phyloP scores from a whole-genome alignment of 2,797 vertebrate genomes.

The Diplodus sargus region DNA sequence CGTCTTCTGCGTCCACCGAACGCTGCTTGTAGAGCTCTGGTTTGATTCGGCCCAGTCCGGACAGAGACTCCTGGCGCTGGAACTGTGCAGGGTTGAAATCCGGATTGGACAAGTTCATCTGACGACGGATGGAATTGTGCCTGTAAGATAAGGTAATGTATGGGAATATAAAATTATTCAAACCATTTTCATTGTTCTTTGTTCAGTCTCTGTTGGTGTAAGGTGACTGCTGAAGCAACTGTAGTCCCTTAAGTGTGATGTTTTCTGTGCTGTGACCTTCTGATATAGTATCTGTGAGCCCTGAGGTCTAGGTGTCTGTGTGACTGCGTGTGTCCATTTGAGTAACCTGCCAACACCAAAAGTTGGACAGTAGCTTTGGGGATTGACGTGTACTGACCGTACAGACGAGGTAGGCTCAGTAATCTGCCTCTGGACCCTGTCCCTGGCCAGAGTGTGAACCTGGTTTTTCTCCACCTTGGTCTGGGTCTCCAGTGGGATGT shows the following conservation, averaged over 20 bases:
- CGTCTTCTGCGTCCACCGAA: constrained; percentile 92
- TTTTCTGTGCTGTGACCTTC: background rate
- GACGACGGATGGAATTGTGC: constrained; percentile 96
- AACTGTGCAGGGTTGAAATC: constrained; percentile 97
- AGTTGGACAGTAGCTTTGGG: constrained; percentile 1
- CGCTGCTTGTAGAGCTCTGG: constrained; percentile 98
- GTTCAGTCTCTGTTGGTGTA: background rate
- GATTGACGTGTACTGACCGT: constrained; percentile 84
- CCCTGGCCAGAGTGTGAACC: constrained; percentile 84
- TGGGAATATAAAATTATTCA: background rate
- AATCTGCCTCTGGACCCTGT: constrained; percentile 92
- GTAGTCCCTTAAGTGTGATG: background rate
- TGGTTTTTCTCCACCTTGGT: constrained; percentile 89
- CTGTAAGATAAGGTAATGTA: constrained; percentile 76
- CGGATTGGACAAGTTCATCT: constrained; percentile 96
- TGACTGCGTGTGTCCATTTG: background rate
- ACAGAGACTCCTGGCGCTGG: constrained; percentile 95
- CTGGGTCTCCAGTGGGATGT: constrained; percentile 92
- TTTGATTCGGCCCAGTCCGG: constrained; percentile 93
- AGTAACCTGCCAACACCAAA: constrained; percentile 19
- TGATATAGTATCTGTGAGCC: constrained; percentile 11
- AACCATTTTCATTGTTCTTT: background rate
- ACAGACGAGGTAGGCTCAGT: constrained; percentile 95
- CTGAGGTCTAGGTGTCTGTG: background rate
- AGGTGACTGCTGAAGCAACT: background rate